Evolutionary conservation across 2,888 invertebrate genomes (phyloP), one percentile per base, ranked within the genome.

Genomic region (Eristalis arbustorum): DNA sequence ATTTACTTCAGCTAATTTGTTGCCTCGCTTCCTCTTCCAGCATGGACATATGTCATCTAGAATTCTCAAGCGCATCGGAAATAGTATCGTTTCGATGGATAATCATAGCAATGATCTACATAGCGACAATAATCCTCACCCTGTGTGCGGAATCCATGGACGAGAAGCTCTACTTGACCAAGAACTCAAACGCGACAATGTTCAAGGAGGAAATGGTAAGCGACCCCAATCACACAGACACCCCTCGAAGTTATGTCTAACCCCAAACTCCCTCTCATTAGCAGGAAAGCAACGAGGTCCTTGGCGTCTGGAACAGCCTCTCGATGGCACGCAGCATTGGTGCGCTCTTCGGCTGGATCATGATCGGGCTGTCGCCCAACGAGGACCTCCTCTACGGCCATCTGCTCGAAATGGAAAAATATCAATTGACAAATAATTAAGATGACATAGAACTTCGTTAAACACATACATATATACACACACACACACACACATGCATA

Each of bases 331-430:
- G 94, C 62, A 93, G 94, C 76, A 91, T 94, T 89, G 92, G 94
- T 69, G 94, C 94, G 40, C 93, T 94, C 80, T 90, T 93, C 42
- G 94, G 94, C 31, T 94, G 94, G 94, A 92, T 94, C 62, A 92
- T 94, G 90, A 93, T 94, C 57, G 94, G 94, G 1, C 89, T 94
- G 83, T 93, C 93, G 84, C 93, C 94, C 49, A 91, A 93, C 40
- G 94, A 94, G 89, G 94, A 94, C 89, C 91, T 93, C 89, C 92
- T 94, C 13, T 94, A 93, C 88, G 91, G 93, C 82, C 93, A 94
- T 91, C 91, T 94, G 82, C 84, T 92, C 71, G 92, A 93, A 88
- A 90, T 93, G 90, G 91, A 92, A 84, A 91, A 92, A 90, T 92
- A 93, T 90, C 92, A 92, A 90, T 90, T 92, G 91, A 91, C 92